Conservation (phyloP, 2,797 vertebrate species). For the Hoplostethus mediterraneus region DNA sequence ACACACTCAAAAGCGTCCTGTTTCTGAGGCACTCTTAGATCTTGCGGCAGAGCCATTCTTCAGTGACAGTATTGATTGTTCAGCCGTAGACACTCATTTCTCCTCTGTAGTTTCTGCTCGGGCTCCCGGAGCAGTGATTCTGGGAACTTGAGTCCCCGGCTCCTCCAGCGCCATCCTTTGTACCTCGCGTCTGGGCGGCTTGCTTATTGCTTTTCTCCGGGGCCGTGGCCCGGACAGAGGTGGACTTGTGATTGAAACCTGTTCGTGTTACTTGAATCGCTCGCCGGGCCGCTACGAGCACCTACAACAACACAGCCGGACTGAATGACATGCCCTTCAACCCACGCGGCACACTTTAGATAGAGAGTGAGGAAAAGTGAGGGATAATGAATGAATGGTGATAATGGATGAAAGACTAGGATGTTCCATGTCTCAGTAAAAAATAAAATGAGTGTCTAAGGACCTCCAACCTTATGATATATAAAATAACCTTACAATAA, state of each 20-base stretch:
- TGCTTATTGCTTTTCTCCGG: conserved; percentile 32
- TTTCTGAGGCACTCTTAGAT: conserved; percentile 44
- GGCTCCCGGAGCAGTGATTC: conserved; percentile 32
- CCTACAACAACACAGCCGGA: background rate
- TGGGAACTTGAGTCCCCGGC: conserved; percentile 25
- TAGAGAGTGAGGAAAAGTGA: no score
- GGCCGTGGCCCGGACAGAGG: conserved; percentile 17
- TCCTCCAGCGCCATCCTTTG: conserved; percentile 23
- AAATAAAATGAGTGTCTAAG: no score
- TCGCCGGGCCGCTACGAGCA: background rate
- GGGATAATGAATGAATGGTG: no score
- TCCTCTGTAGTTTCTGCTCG: conserved; percentile 32
- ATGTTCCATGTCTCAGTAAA: no score
- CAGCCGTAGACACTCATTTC: conserved; percentile 39
- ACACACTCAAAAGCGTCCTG: conserved; percentile 6
- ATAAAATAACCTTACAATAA: no score
- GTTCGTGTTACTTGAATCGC: conserved; percentile 14
- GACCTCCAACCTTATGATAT: no score
- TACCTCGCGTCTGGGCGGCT: conserved; percentile 16
- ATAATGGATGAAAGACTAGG: no score
- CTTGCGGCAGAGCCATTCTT: conserved; percentile 41
- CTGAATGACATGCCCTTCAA: no score
- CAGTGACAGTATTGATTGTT: conserved; percentile 67
- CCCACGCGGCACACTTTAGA: no score
- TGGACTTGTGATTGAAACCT: conserved; percentile 24